Conservation (phyloP, 2,797 vertebrate genomes). For the Gymnodraco acuticeps region DNA sequence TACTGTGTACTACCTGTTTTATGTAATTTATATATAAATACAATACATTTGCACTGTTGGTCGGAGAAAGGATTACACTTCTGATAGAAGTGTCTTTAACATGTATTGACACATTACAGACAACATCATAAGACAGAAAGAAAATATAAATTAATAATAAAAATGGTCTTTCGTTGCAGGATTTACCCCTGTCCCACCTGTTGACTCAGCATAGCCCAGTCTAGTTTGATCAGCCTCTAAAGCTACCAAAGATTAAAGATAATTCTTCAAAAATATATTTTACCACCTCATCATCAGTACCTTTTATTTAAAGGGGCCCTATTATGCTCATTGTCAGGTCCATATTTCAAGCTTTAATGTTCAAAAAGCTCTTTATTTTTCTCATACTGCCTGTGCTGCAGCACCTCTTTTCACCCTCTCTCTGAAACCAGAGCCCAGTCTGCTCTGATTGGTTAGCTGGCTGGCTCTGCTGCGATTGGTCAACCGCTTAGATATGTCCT, state of each 20-base stretch:
- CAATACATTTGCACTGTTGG: background rate
- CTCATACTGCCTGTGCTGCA: too few relatives aligned
- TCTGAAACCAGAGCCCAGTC: too few relatives aligned
- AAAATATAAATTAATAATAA: background rate
- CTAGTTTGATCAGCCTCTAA: background rate
- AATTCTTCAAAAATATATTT: background rate
- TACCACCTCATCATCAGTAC: background rate
- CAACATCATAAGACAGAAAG: background rate
- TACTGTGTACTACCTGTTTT: slow-evolving; percentile 1
- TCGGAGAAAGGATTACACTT: background rate
- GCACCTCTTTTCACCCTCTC: too few relatives aligned
- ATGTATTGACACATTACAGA: background rate
- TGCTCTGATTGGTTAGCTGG: too few relatives aligned
- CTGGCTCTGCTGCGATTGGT: too few relatives aligned
- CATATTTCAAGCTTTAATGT: too few relatives aligned
- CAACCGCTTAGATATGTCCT: too few relatives aligned
- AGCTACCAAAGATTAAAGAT: background rate
- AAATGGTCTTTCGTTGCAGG: background rate
- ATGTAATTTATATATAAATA: background rate
- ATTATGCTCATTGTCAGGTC: too few relatives aligned
- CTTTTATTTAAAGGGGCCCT: background rate
- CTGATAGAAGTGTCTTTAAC: too few relatives aligned
- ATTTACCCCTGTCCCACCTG: background rate
- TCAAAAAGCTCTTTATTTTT: too few relatives aligned
- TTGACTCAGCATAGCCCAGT: background rate